Evolutionary conservation across 2,797 vertebrate genomes (phyloP).

Genomic region (Caiman crocodilus): DNA sequence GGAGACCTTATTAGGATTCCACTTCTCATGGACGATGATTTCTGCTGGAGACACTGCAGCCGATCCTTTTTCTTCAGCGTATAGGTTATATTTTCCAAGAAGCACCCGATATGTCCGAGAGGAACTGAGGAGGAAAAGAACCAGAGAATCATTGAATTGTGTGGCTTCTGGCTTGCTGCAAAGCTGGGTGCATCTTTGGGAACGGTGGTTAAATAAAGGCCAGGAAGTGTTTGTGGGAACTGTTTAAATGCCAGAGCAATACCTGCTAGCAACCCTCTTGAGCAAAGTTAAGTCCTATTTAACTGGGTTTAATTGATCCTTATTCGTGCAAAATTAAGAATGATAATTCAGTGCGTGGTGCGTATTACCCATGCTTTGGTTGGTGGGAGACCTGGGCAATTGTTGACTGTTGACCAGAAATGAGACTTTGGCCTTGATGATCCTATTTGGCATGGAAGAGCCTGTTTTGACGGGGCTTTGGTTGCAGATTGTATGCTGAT

Average conservation of each 20-base stretch:
- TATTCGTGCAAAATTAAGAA: neutral
- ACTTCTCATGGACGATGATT: conserved; percentile 84
- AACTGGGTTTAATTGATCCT: neutral
- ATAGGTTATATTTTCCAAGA: conserved; percentile 88
- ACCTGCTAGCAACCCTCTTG: too few species aligned
- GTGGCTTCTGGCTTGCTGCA: neutral
- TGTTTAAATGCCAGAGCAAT: too few species aligned
- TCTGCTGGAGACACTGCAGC: conserved; percentile 72
- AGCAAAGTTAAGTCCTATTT: too few species aligned
- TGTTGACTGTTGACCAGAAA: neutral
- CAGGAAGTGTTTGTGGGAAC: too few species aligned
- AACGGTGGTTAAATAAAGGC: neutral
- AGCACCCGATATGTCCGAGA: conserved; percentile 81
- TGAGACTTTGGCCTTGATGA: accelerated
- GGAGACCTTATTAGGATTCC: conserved; percentile 73
- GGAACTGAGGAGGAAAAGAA: conserved; percentile 68
- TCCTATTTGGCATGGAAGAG: neutral
- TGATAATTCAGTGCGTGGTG: neutral
- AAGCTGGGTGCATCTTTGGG: neutral
- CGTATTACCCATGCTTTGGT: neutral
- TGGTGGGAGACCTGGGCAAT: neutral
- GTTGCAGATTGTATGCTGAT: accelerated
- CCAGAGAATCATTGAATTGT: neutral
- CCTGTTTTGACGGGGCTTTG: accelerated
- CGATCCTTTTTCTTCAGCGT: conserved; percentile 71